Base-by-base conservation (phyloP, 2,113 vertebrate genomes). In the Xenopus borealis region DNA sequence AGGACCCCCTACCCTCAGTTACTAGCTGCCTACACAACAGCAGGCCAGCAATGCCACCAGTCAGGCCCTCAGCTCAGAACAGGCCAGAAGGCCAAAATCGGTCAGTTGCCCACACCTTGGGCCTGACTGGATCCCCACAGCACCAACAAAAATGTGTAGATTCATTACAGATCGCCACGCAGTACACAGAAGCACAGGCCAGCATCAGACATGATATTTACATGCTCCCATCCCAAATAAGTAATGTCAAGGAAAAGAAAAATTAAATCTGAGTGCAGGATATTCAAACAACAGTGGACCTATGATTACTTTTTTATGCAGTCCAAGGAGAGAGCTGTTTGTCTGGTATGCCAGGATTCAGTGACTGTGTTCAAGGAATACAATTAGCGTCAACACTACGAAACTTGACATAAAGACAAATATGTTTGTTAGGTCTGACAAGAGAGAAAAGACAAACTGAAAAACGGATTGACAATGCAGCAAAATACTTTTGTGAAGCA, bases 401-500 rank as follows among this genome's bases (percentile, higher is more conserved):
- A 53, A 53, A 53, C 50, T 53, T 14, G 13, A 9, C 50, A 53
- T 14, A 53, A 53, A 53, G 27, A 62, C 11, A 62, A 27, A 62
- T 30, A 62, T 62, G 61, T 33, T 62, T 62, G 61, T 62, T 62
- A 27, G 61, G 23, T 62, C 13, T 7, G 61, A 62, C 13, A 62
- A 30, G 30, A 1, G 12, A 30, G 62, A 30, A 27, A 6, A 30
- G 13, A 63, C 12, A 63, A 16, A 30, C 62, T 30, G 62, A 63
- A 63, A 23, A 30, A 63, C 5, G 13, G 12, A 6, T 30, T 63
- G 20, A 53, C 52, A 68, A 18, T n/a, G 45, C 63, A 46, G 63
- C 63, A 66, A 66, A 46, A 45, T 66, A 7, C 40, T 53, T 53
- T 53, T 53, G 50, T 66, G 63, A 66, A 66, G 40, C 40, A 66